phyloP scores from a whole-genome alignment of 2,797 vertebrate genomes.

The Todus mexicanus region DNA sequence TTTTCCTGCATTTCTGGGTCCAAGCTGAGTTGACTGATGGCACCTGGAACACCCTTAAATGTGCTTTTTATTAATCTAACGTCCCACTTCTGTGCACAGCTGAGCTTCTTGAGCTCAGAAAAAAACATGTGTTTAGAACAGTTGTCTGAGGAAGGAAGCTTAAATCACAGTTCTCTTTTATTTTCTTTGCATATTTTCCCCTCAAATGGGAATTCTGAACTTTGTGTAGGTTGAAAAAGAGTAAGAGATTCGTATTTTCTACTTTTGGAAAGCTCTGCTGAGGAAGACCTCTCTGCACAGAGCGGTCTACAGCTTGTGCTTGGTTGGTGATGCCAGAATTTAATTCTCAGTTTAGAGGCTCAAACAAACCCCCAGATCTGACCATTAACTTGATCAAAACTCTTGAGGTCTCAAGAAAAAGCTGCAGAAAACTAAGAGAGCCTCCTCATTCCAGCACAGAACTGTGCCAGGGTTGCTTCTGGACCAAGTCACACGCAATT shows the following conservation, averaged over 20 bases:
- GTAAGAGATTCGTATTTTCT: background rate
- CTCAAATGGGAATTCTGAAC: background rate
- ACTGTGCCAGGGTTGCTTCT: background rate
- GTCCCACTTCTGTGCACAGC: background rate
- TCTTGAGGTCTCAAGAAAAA: background rate
- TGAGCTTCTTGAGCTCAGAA: background rate
- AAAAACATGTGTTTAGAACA: background rate
- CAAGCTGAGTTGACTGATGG: background rate
- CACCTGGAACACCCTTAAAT: background rate
- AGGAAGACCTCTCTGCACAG: background rate
- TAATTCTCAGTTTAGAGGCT: background rate
- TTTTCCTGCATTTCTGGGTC: background rate
- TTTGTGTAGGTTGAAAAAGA: background rate
- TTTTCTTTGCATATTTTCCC: background rate
- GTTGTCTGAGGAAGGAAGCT: background rate
- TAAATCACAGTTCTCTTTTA: background rate
- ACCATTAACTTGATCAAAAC: background rate
- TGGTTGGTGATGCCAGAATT: background rate
- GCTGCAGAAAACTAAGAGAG: accelerated
- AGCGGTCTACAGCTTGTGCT: background rate
- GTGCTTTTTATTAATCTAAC: background rate
- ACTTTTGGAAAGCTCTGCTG: background rate
- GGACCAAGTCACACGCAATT: accelerated
- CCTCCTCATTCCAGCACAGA: background rate
- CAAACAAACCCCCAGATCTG: background rate